Evolutionary conservation across 2,113 vertebrate genomes (phyloP), one percentile per base, ranked within the genome.

Genomic region (Tragelaphus imberbis): DNA sequence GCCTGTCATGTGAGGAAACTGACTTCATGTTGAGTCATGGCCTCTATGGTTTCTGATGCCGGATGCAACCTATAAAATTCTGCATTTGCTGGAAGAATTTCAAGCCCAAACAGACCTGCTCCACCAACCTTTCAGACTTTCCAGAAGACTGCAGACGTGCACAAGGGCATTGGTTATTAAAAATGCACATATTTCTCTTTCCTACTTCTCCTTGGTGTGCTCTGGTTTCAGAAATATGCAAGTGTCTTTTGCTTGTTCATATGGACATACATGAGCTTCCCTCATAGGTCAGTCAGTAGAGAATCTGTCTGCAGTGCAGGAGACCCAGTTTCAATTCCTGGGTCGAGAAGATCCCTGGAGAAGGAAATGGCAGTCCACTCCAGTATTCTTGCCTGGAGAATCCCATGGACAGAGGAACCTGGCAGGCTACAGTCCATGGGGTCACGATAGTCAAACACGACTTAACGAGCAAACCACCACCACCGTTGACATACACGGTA

Each of bases 211-310:
- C 10, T 55, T 10, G 5, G 9, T 10, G 17, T 40, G 9, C 33
- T 96, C 81, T n/a, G 36, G 51, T 71, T 47, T 96, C 25, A 28
- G 58, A 36, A 68, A 17, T 19, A 8, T 44, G 14, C 30, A 23
- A 28, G 63, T 36, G 44, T 86, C 36, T 84, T 90, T 93, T 84
- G 44, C 85, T 61, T 89, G 81, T 68, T 88, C 51, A 90, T 19
- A 85, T 82, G 11, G n/a, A 61, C 85, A 2, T 25, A 19, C 19
- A 16, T 56, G 16, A 8, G 19, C 68, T 40, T 75, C 68, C 19
- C 11, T 75, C n/a, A 23, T 40, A 75, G 68, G 21, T 75, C 68
- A 40, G 21, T 75, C 5, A 36, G 10, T 75, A 40, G 36, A 75
- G 68, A 71, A 75, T 23, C 68, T 40, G 19, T 75, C n/a, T 75